A percentile compares a stretch with the other conserved stretches of the same genome.
Evolutionary conservation across 1,140 invertebrate species (phyloP).

Genomic region (Scaptomyza graminum): DNA sequence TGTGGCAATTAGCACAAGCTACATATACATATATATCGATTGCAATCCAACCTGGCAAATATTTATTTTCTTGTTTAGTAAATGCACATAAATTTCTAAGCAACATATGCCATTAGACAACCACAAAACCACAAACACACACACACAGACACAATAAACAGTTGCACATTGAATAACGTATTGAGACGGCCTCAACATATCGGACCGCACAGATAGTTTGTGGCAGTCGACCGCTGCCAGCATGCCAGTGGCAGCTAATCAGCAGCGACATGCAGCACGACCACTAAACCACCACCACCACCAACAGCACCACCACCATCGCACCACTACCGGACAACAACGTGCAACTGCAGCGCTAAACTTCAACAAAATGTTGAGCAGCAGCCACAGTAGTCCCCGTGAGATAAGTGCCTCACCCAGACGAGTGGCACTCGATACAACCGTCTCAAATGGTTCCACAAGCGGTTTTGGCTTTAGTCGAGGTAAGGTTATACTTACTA

Average conservation of each 20-base stretch:
- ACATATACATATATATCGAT: background rate
- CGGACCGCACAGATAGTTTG: conserved; percentile 78
- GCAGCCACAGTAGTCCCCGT: conserved; percentile 73
- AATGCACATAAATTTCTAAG: conserved; percentile 19
- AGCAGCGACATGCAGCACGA: conserved; percentile 52
- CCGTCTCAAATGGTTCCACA: conserved; percentile 70
- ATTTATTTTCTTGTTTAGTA: background rate
- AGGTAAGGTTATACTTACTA: conserved; percentile 59
- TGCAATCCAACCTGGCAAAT: background rate
- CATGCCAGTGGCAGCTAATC: conserved; percentile 57
- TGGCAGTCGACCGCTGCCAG: conserved; percentile 77
- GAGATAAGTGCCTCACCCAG: conserved; percentile 70
- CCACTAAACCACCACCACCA: conserved; percentile 38
- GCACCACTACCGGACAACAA: conserved; percentile 43
- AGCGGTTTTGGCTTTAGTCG: conserved; percentile 75
- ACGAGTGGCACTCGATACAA: conserved; percentile 71
- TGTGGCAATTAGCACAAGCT: conserved; percentile 59
- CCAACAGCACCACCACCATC: conserved; percentile 25
- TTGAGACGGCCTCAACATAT: conserved; percentile 67
- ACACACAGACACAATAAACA: background rate
- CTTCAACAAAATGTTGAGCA: conserved; percentile 65
- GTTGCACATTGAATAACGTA: conserved; percentile 10
- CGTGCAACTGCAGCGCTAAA: conserved; percentile 20
- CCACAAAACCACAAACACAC: background rate
- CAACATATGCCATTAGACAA: background rate